Conservation (phyloP, 1,140 invertebrate genomes). For the Parasteatoda tepidariorum region DNA sequence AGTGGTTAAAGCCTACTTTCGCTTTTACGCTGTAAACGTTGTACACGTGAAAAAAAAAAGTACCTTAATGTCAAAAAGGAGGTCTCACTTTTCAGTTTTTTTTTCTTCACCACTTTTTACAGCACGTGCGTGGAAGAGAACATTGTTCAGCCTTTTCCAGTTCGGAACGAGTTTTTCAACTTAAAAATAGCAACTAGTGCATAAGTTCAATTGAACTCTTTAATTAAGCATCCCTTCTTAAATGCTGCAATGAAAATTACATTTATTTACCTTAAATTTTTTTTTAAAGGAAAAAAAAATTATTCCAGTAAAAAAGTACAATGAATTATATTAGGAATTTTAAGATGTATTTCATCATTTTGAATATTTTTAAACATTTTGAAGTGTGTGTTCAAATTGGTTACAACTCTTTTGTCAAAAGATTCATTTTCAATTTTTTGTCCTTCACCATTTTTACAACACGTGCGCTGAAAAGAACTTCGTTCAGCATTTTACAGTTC, state of each 20-base stretch:
- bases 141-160: conserved; percentile 16
- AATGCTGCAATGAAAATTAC: too few species aligned
- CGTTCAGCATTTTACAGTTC: not conserved
- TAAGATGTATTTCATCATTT: too few species aligned
- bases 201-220: not conserved
- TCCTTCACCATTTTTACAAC: not conserved
- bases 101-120: not conserved
- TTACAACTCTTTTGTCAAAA: too few species aligned
- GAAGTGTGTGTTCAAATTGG: too few species aligned
- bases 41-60: conserved; percentile 16
- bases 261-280: too few species aligned
- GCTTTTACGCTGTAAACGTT: conserved; percentile 24
- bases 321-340: too few species aligned
- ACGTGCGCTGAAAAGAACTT: not conserved
- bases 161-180: not conserved
- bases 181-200: not conserved
- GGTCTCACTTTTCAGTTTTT: conserved; percentile 18
- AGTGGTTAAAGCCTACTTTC: conserved; percentile 59
- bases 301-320: too few species aligned
- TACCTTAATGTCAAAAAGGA: not conserved
- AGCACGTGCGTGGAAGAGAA: conserved; percentile 21
- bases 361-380: too few species aligned
- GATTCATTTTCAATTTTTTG: not conserved
- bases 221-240: too few species aligned
- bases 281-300: too few species aligned